These are phyloP conservation scores for Phasia obesa DNA, from an alignment of 2,888 invertebrate genomes.

Conservation along the genomic window DNA sequence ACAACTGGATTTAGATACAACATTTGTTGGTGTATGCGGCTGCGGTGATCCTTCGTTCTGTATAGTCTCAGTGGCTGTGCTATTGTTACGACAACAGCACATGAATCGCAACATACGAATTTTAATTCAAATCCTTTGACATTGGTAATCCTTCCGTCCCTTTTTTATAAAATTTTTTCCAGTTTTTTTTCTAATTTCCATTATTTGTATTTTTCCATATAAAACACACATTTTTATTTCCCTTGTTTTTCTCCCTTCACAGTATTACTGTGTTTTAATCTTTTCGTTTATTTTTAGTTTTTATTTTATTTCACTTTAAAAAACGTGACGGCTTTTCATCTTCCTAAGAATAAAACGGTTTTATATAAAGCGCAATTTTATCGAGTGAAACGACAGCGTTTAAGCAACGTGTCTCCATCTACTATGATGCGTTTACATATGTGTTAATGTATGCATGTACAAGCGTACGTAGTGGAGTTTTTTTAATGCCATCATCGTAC, in stretches of 20 bases:
- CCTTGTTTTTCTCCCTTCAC: conserved; percentile 4
- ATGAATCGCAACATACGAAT: conserved; percentile 61
- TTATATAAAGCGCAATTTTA: conserved; percentile 43
- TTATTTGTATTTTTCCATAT: conserved; percentile 35
- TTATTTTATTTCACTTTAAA: conserved; percentile 54
- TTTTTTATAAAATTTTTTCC: conserved; percentile 43
- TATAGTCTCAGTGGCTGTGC: background rate
- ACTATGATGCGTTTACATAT: background rate
- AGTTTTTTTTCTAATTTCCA: conserved; percentile 33
- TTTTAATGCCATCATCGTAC: background rate
- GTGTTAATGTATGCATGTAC: no score
- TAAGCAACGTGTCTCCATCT: conserved; percentile 29
- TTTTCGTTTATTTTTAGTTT: conserved; percentile 34
- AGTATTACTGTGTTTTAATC: conserved; percentile 13
- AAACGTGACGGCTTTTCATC: conserved; percentile 64
- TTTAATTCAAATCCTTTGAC: conserved; percentile 72
- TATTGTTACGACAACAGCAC: conserved; percentile 29
- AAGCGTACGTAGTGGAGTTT: no score
- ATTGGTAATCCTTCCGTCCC: conserved; percentile 71
- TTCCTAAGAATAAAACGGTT: conserved; percentile 57
- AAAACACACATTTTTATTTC: conserved; percentile 20
- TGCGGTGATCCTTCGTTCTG: background rate
- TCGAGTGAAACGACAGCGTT: conserved; percentile 52
- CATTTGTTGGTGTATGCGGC: background rate
- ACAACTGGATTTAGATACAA: background rate